These are phyloP conservation scores for Mongoloraphidia duomilia DNA, from an alignment of 2,888 invertebrate genomes.

Conservation along the genomic window DNA sequence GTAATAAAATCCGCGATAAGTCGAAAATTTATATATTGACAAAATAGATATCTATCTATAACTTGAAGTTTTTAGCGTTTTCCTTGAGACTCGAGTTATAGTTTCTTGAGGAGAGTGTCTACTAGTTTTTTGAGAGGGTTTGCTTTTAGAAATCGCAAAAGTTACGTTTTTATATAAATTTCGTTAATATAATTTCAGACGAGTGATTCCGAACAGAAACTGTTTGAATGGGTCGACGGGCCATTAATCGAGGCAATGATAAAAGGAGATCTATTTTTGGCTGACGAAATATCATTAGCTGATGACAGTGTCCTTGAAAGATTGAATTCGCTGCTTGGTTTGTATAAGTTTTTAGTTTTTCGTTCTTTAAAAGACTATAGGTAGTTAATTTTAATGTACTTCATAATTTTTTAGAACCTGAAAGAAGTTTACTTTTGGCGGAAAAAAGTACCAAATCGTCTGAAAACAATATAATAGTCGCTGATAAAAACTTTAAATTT, in stretches of 20 bases:
- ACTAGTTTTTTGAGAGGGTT: too few relatives aligned
- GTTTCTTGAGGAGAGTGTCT: too few relatives aligned
- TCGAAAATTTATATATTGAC: too few relatives aligned
- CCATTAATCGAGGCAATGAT: constrained; percentile 86
- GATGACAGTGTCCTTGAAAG: constrained; percentile 97
- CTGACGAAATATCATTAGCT: constrained; percentile 97
- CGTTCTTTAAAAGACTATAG: constrained; percentile 3
- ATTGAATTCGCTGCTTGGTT: constrained; percentile 79
- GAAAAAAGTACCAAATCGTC: constrained; percentile 64
- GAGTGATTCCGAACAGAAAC: constrained; percentile 10
- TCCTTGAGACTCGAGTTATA: too few relatives aligned
- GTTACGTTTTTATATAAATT: too few relatives aligned
- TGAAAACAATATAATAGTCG: constrained; percentile 37
- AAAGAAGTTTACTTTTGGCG: constrained; percentile 75
- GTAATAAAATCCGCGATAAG: too few relatives aligned
- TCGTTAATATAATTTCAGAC: not conserved
- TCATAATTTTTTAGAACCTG: constrained; percentile 50
- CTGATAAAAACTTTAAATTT: constrained; percentile 66
- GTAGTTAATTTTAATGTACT: not conserved
- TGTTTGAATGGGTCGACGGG: constrained; percentile 98
- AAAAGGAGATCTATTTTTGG: constrained; percentile 74
- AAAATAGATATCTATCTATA: too few relatives aligned
- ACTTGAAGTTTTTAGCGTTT: too few relatives aligned
- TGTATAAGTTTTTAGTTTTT: constrained; percentile 3
- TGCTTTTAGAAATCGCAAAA: too few relatives aligned